These are phyloP conservation scores for Zoroaster sp. DNA, from an alignment of 53 echinoderm and acorn worm genomes.

Conservation along the genomic window DNA sequence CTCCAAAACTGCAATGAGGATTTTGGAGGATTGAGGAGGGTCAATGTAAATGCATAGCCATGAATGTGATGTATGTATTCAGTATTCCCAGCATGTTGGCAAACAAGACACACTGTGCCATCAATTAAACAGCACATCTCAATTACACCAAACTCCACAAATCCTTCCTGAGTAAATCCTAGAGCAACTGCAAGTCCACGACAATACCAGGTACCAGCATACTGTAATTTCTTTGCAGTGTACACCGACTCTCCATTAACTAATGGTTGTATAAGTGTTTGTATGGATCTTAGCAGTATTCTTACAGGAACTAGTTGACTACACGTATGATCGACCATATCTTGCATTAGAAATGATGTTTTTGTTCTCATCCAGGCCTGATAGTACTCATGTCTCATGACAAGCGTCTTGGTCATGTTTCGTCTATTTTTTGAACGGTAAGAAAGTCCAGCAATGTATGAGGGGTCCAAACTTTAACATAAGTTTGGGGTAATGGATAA, in stretches of 20 bases:
- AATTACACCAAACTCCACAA: not conserved
- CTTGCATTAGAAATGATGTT: not conserved
- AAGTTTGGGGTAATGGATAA: constrained; percentile 50
- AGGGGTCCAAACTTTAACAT: constrained; percentile 50
- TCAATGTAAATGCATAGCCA: not conserved
- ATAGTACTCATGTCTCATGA: constrained; percentile 7
- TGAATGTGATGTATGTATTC: not conserved
- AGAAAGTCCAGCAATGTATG: not conserved
- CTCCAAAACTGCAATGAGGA: too few species aligned
- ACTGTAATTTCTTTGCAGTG: not conserved
- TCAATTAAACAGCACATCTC: not conserved
- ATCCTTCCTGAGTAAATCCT: not conserved
- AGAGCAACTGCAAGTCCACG: not conserved
- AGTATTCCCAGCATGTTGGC: not conserved
- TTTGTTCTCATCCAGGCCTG: constrained; percentile 14
- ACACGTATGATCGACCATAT: not conserved
- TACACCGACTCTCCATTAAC: not conserved
- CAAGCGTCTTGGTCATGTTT: constrained; percentile 26
- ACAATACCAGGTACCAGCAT: not conserved
- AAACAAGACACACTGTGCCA: not conserved
- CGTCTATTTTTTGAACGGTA: not conserved
- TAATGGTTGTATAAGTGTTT: not conserved
- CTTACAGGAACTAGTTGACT: not conserved
- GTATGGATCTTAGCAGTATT: not conserved
- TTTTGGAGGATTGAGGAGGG: too few species aligned